Evolutionary conservation across 2,888 invertebrate genomes (phyloP), one percentile per base, ranked within the genome.

Genomic region (Torymus texanus): DNA sequence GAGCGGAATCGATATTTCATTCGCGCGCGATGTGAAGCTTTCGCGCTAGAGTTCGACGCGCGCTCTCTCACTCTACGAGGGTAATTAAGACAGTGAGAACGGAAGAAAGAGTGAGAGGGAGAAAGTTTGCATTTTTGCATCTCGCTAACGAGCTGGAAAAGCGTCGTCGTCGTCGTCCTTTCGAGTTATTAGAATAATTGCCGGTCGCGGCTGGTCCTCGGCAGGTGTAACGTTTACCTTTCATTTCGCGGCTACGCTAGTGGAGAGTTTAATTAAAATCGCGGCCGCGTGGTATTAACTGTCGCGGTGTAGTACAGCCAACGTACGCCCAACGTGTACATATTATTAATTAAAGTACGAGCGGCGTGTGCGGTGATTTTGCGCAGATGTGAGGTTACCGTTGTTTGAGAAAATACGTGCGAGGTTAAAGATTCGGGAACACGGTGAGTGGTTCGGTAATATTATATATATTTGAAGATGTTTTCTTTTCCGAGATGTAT

Each of bases 1-100:
- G 55, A 24, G 29, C 3, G 5, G 3, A 72, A 73, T 78, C 78
- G 61, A 78, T 78, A 78, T 72, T 63, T 61, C 55, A 41, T 63
- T 58, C 59, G 24, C 11, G 16, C 16, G 14, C 24, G 18, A 58
- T 21, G 53, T 10, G 8, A 10, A n/a, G 29, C 3, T 16, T 41
- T 13, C 29, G 55, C 18, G 21, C 2, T 0, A 41, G 41, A 8
- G 41, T 41, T 41, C 41, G 41, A 41, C 41, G 41, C 41, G 41
- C 41, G 14, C 53, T n/a, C 21, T 18, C 8, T 50, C 16, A 13
- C 8, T n/a, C 11, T 41, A n/a, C 63, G 12, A n/a, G 50, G 65
- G 50, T 50, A 65, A 65, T 65, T 41, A 65, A 65, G 65, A 65
- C n/a, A 65, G 63, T 16, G 8, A 21, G 61, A 8, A 21, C 18